Conservation (phyloP, 1,140 invertebrate genomes). For the Magallana gigas region DNA sequence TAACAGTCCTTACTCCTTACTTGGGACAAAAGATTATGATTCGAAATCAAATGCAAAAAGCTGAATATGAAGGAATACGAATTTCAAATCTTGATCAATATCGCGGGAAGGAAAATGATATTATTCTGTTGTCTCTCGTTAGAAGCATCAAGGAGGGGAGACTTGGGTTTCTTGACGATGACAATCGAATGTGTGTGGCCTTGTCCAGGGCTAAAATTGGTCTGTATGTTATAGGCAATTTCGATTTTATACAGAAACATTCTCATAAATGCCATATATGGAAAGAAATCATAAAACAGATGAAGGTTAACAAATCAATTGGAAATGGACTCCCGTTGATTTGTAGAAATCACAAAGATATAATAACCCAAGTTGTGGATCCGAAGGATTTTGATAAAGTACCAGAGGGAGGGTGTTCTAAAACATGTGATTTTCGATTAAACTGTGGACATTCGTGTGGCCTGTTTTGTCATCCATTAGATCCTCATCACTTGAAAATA, state of each 20-base stretch:
- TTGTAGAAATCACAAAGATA: slow-evolving; percentile 77
- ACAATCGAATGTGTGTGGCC: slow-evolving; percentile 91
- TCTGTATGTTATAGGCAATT: slow-evolving; percentile 85
- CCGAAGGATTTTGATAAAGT: slow-evolving; percentile 72
- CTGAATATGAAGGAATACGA: slow-evolving; percentile 67
- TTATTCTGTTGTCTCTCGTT: slow-evolving; percentile 91
- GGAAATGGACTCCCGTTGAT: slow-evolving; percentile 70
- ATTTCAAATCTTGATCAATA: slow-evolving; percentile 88
- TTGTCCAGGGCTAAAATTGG: slow-evolving; percentile 89
- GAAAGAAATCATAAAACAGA: slow-evolving; percentile 71
- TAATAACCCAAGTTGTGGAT: slow-evolving; percentile 56
- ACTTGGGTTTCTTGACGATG: slow-evolving; percentile 88
- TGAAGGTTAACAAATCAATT: not conserved
- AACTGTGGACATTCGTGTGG: slow-evolving; percentile 75
- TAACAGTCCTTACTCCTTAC: slow-evolving; percentile 79
- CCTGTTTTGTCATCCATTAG: slow-evolving; percentile 65
- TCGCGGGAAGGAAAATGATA: slow-evolving; percentile 90
- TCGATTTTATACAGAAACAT: slow-evolving; percentile 83
- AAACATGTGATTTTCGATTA: slow-evolving; percentile 71
- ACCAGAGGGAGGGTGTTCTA: slow-evolving; percentile 77
- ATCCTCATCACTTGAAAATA: slow-evolving; percentile 60
- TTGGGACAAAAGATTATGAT: slow-evolving; percentile 75
- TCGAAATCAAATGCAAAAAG: slow-evolving; percentile 69
- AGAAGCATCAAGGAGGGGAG: slow-evolving; percentile 83
- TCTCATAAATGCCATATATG: slow-evolving; percentile 83